Evolutionary conservation across 2,113 vertebrate genomes (phyloP).

Genomic region (Corvus moneduloides): DNA sequence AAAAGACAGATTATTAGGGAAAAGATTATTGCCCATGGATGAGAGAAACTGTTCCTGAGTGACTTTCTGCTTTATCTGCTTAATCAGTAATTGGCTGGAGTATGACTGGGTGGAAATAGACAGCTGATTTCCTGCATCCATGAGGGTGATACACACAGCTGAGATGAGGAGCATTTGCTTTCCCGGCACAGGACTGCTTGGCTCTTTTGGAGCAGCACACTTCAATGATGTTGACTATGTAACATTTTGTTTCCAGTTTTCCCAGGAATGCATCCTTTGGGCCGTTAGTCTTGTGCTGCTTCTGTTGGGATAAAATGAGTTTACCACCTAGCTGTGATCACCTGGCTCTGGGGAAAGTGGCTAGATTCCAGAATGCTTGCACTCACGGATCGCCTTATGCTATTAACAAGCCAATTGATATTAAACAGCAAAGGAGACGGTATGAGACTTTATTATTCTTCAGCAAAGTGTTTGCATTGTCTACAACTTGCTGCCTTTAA

Average conservation of each 20-base stretch:
- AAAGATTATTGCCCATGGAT: neutral
- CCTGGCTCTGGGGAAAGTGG: conserved; percentile 83
- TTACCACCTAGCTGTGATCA: conserved; percentile 86
- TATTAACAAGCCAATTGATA: conserved; percentile 95
- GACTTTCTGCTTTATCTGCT: conserved; percentile 53
- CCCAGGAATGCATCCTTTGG: conserved; percentile 52
- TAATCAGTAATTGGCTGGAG: conserved; percentile 60
- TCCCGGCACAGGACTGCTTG: conserved; percentile 12
- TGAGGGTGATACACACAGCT: neutral
- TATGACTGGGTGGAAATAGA: conserved; percentile 58
- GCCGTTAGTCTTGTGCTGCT: conserved; percentile 35
- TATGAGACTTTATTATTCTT: conserved; percentile 75
- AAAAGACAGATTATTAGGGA: neutral
- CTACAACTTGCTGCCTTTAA: conserved; percentile 12
- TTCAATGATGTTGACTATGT: conserved; percentile 1
- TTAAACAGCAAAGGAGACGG: conserved; percentile 88
- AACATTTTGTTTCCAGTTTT: conserved; percentile 42
- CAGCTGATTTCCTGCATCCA: conserved; percentile 50
- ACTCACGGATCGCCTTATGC: conserved; percentile 87
- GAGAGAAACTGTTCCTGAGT: neutral
- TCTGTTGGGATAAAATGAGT: conserved; percentile 81
- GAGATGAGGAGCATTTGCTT: conserved; percentile 30
- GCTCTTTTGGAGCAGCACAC: neutral
- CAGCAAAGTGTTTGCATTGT: neutral
- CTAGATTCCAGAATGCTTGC: conserved; percentile 83